Evolutionary conservation across 2,888 invertebrate genomes (phyloP), one percentile per base, ranked within the genome.

Genomic region (Aethes cnicana): DNA sequence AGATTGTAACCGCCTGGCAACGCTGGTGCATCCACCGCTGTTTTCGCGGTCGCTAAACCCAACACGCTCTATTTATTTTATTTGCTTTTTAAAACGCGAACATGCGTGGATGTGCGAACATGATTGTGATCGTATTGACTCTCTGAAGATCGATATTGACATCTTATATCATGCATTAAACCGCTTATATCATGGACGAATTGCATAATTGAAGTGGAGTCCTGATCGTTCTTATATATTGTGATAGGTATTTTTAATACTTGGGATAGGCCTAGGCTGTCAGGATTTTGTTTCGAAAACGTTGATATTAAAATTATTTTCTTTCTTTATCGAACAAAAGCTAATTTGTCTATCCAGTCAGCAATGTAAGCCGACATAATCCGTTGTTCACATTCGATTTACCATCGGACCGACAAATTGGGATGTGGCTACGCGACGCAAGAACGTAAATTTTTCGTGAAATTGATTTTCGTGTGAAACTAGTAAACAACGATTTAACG

Each of bases 21-120:
- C n/a, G n/a, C n/a, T n/a, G n/a, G n/a, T n/a, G n/a, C n/a, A 72
- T 69, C 69, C 72, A 68, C 62, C 72, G 77, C 69, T 63, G 70
- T 76, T 77, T 78, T 77, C 74, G 79, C 75, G 72, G 68, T 74
- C 78, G 77, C 72, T 80, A 72, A 80, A 77, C 78, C 76, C 68
- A 68, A 11, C 81, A 85, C 81, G 84, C 83, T 87, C 84, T 81
- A 84, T 80, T 85, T 82, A 66, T 68, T 60, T 17, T 43, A 61
- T 66, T 68, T 59, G 54, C 59, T 62, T 65, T n/a, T 65, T 64
- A 26, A 20, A 46, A 46, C 52, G 32, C 39, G 46, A 52, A 54
- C 53, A 32, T 17, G 58, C 56, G 52, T 49, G 54, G 49, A 53
- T 46, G 43, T 49, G 54, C 49, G 54, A 53, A 47, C 17, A 47